Base-by-base conservation (phyloP, 2,113 vertebrate species). In the Rhagologus leucostigma region DNA sequence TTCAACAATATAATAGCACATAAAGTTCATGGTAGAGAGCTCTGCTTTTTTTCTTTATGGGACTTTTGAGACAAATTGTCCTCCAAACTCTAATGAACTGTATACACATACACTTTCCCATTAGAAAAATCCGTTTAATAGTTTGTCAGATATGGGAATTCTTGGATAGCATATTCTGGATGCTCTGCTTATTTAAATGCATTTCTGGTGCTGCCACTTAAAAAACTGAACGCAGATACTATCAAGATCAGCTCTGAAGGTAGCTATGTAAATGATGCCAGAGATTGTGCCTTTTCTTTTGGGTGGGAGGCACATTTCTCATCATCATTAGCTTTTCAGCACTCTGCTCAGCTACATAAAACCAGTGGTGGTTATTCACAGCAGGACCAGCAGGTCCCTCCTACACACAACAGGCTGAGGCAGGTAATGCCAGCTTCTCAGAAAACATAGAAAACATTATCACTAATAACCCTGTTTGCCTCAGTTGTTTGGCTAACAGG, bases 301-400 rank as follows among this genome's bases (percentile, higher is more conserved):
- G 3, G 46, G 46, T 88, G 73, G 70, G 59, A 94, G 47, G 65
- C 42, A 39, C 23, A 32, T 69, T 84, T 90, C 53, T 87, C 57
- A 26, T 42, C 42, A 81, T 44, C 13, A 12, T 82, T 75, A 75
- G 4, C 52, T 90, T 90, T 96, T 59, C 55, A 81, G 12, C 26
- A 37, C 76, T 89, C 67, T 69, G 35, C 50, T 80, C 53, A 53
- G 35, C 62, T 68, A 32, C 59, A 56, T 4, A 17, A 56, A 75
- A 81, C 5, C 67, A 78, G 62, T 16, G 41, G 18, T 62, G 35
- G 49, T 93, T 94, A 64, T 84, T 90, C 95, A 82, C 89, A 94
- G 78, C 73, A 92, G 87, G 87, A 85, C 91, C 64, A 87, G 67
- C 53, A 79, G 62, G 87, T 91, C 52, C 52, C 85, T 90, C 91